Evolutionary conservation across 2,888 invertebrate species (phyloP).

Genomic region (Trichopria drosophilae): DNA sequence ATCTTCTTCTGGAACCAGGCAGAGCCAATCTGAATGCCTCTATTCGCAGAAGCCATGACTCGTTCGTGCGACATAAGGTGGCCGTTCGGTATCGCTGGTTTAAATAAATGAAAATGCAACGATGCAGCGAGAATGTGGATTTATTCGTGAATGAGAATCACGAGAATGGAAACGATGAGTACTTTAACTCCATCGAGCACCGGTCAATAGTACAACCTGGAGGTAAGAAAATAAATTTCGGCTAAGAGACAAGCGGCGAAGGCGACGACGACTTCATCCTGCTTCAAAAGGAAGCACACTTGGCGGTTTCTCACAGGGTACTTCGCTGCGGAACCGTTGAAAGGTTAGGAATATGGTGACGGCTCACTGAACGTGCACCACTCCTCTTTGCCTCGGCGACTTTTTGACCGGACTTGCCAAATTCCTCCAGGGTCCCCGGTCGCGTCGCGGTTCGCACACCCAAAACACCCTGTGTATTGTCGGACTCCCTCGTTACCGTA

Average conservation of each 20-base stretch:
- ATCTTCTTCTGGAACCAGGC: conserved; percentile 99
- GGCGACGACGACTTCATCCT: too few relatives aligned
- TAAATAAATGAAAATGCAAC: background rate
- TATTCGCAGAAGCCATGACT: conserved; percentile 82
- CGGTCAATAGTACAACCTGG: conserved; percentile 5
- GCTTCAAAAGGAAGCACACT: too few relatives aligned
- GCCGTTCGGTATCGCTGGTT: background rate
- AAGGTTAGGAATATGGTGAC: conserved; percentile 56
- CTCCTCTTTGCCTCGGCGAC: conserved; percentile 18
- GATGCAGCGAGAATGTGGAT: conserved; percentile 52
- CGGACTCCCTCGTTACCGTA: too few relatives aligned
- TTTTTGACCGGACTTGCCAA: too few relatives aligned
- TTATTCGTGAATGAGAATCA: conserved; percentile 15
- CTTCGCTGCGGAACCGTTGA: too few relatives aligned
- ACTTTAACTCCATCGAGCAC: conserved; percentile 18
- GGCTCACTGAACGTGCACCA: conserved; percentile 51
- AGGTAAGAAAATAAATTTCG: conserved; percentile 7
- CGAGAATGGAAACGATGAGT: conserved; percentile 5
- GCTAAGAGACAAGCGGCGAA: conserved; percentile 28
- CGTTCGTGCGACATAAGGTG: background rate
- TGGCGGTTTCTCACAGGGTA: too few relatives aligned
- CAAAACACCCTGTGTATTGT: too few relatives aligned
- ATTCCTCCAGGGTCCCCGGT: too few relatives aligned
- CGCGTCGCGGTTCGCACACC: too few relatives aligned
- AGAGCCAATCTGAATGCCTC: conserved; percentile 90